Base-by-base conservation (phyloP, 2,888 invertebrate genomes). In the Argynnis bischoffii region DNA sequence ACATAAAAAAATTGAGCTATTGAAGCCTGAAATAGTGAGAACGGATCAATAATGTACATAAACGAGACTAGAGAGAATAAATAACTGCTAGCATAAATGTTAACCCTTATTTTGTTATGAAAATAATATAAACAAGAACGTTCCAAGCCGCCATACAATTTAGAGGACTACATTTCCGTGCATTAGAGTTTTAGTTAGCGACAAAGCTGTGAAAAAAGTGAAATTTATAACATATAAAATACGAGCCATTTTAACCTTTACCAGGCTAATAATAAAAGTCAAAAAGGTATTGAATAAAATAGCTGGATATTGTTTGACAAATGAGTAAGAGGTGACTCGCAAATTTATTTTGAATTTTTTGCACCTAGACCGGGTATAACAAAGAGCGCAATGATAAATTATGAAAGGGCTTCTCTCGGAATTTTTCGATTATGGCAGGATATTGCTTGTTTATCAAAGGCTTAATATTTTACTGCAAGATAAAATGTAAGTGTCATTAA, bases 281-380 rank as follows among this genome's bases (percentile, higher is more conserved):
- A 55, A 35, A 41, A 15, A 50, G 64, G 54, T 47, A 46, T 78
- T 69, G 75, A 63, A 67, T 76, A 75, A 79, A 74, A 75, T 79
- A 76, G 82, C 72, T 71, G 73, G 78, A 79, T 81, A 81, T 81
- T 84, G 82, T 85, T 86, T 89, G 89, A 89, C 86, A 88, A 89
- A 89, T 84, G 88, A 88, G 84, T 81, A 80, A 79, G 85, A 84
- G 84, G 87, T 88, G 87, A 89, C 85, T 86, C 77, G 88, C 81
- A 79, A 88, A 88, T 87, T 86, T 86, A 86, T 85, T 80, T 82
- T 78, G 80, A 78, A 81, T 84, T 88, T 88, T 88, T 85, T 86
- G 81, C 83, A 86, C 85, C 84, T 81, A 81, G 79, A 77, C 81
- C 76, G 78, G 78, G 78, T 78, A 78, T 79, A 84, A 88, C 85